Conservation (phyloP, 2,113 vertebrate genomes). For the Sakesphorus luctuosus region DNA sequence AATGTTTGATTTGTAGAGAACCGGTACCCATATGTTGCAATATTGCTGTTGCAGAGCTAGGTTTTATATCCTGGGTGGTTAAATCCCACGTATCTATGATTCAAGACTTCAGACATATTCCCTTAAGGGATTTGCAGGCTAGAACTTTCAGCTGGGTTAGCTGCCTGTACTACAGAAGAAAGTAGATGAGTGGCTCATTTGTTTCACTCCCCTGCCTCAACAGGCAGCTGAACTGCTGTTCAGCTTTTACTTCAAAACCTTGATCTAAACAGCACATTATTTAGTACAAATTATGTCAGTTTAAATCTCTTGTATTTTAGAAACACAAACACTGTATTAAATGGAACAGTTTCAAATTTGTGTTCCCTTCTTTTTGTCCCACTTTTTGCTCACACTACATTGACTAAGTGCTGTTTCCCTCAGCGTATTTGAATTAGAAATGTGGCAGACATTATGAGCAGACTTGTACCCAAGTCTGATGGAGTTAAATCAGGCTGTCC, state of each 20-base stretch:
- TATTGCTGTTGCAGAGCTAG: neutral
- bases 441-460: neutral
- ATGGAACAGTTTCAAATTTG: neutral
- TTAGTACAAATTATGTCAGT: neutral
- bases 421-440: neutral
- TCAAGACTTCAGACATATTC: neutral
- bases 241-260: neutral
- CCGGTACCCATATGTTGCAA: neutral
- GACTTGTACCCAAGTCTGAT: neutral
- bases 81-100: neutral
- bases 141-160: neutral
- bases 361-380: neutral
- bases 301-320: neutral
- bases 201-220: neutral
- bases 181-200: neutral
- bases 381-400: neutral
- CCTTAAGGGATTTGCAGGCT: neutral
- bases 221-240: neutral
- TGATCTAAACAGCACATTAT: neutral
- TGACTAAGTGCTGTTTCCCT: neutral
- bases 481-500: neutral
- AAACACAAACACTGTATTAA: neutral
- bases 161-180: neutral
- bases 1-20: neutral
- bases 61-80: neutral